Percentiles rank a stretch among this genome's conserved stretches.
These are phyloP conservation scores for Troides aeacus DNA, from an alignment of 2,888 invertebrate genomes.

Conservation along the genomic window DNA sequence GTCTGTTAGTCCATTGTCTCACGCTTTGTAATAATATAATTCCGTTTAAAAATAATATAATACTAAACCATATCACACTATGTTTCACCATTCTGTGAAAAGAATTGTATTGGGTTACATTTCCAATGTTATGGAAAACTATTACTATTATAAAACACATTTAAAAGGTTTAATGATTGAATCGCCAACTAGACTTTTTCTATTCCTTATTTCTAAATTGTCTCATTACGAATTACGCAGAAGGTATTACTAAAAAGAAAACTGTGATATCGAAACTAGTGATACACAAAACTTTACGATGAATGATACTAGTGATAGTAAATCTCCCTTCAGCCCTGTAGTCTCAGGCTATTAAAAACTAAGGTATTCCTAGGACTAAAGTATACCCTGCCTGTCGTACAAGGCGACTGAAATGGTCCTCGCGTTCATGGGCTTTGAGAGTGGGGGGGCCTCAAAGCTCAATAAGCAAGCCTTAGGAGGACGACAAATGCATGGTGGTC, in stretches of 20 bases:
- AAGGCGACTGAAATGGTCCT: no score
- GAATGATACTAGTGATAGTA: no score
- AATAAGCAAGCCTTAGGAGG: no score
- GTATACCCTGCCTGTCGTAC: no score
- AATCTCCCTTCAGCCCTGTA: no score
- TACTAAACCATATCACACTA: constrained; percentile 44
- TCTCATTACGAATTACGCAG: not conserved
- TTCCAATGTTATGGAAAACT: not conserved
- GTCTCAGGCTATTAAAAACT: no score
- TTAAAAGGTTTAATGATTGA: not conserved
- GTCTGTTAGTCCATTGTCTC: constrained; percentile 52
- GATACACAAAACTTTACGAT: no score
- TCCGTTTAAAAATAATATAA: constrained; percentile 48
- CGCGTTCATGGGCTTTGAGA: no score
- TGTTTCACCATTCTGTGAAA: constrained; percentile 48
- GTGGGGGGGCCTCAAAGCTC: no score
- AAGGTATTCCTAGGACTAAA: no score
- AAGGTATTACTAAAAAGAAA: not conserved
- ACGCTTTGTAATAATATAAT: constrained; percentile 45
- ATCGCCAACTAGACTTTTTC: not conserved
- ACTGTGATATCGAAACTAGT: not conserved
- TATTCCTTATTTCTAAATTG: not conserved
- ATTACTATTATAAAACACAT: not conserved
- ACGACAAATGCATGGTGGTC: no score
- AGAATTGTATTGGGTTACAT: not conserved